phyloP scores from a whole-genome alignment of 2,888 invertebrate genomes.

The Amiota communis region DNA sequence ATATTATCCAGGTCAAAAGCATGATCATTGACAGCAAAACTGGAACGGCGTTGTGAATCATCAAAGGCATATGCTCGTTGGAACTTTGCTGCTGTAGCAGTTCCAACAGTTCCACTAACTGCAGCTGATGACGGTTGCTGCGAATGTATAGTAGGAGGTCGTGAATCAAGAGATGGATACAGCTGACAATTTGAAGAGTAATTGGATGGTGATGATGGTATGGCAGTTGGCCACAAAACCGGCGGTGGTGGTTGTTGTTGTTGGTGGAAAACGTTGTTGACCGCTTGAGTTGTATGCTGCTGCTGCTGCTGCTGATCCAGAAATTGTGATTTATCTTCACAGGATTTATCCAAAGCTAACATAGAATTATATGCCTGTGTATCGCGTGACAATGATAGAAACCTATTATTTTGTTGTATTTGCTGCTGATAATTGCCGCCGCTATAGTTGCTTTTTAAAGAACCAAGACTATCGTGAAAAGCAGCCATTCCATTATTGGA shows the following conservation, averaged over 20 bases:
- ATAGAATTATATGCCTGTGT: conserved; percentile 54
- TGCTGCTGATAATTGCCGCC: conserved; percentile 48
- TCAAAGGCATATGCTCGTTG: conserved; percentile 68
- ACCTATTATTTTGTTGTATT: conserved; percentile 52
- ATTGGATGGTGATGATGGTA: conserved; percentile 71
- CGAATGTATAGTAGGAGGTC: conserved; percentile 38
- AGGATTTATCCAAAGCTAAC: conserved; percentile 57
- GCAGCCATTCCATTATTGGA: conserved; percentile 48
- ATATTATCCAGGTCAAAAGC: conserved; percentile 72
- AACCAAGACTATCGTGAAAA: conserved; percentile 58
- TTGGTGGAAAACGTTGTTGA: conserved; percentile 24
- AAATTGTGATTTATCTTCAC: conserved; percentile 50
- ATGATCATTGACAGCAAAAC: conserved; percentile 51
- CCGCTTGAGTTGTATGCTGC: background rate
- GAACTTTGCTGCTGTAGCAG: conserved; percentile 56
- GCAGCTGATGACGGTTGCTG: conserved; percentile 27
- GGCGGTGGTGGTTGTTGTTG: conserved; percentile 43
- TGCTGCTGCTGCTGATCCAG: conserved; percentile 35
- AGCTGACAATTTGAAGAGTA: conserved; percentile 60
- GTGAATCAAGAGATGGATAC: conserved; percentile 40
- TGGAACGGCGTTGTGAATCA: conserved; percentile 59
- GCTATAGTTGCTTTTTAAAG: conserved; percentile 53
- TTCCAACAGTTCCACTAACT: conserved; percentile 22
- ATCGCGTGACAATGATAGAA: conserved; percentile 50
- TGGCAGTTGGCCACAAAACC: conserved; percentile 71